These are phyloP conservation scores for Enteromius unitaeniatus DNA, from an alignment of 2,797 vertebrate species.

Conservation along the genomic window DNA sequence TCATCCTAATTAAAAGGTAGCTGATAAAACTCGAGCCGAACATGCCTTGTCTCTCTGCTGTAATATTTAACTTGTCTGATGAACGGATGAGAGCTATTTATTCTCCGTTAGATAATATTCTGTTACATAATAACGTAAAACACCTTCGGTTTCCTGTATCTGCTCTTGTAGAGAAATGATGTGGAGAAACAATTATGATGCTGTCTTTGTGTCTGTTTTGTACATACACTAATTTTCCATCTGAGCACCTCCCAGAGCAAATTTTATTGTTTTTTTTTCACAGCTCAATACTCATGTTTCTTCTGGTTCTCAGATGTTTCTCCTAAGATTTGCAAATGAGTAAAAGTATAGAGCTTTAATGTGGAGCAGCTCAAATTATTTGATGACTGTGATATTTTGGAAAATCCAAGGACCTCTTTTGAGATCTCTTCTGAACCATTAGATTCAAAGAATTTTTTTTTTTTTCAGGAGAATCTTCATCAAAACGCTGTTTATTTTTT, in stretches of 20 bases:
- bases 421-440: neutral
- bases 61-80: slow-evolving; percentile 54
- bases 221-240: neutral
- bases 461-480: neutral
- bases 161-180: neutral
- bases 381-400: neutral
- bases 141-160: slow-evolving; percentile 37
- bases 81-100: slow-evolving; percentile 29
- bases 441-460: neutral
- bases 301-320: neutral
- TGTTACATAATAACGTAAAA: slow-evolving; percentile 55
- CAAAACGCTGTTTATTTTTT: neutral
- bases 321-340: neutral
- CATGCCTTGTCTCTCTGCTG: slow-evolving; percentile 35
- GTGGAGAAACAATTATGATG: neutral
- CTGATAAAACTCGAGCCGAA: slow-evolving; percentile 68
- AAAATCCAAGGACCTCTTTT: neutral
- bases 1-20: slow-evolving; percentile 75
- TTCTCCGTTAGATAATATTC: slow-evolving; percentile 46
- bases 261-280: neutral
- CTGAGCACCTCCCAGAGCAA: neutral
- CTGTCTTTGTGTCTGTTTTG: neutral
- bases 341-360: neutral
- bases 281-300: neutral
- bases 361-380: neutral